These are phyloP conservation scores for Cinara cedri DNA, from an alignment of 2,888 invertebrate genomes.

Conservation along the genomic window DNA sequence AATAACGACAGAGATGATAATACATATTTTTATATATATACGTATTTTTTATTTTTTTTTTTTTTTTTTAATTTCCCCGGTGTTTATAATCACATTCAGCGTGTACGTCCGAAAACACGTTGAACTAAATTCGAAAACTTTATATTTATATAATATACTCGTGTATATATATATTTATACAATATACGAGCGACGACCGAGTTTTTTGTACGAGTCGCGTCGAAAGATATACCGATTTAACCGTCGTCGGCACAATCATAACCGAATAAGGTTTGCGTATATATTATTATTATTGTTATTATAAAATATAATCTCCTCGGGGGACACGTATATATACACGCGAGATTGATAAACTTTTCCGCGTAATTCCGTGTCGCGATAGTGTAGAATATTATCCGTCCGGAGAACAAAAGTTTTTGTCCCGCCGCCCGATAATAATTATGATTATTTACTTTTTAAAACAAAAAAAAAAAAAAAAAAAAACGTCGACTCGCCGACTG, in stretches of 20 bases:
- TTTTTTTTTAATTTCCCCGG: no score
- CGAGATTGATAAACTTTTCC: slow-evolving; percentile 39
- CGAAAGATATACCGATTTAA: background rate
- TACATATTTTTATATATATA: no score
- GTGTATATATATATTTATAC: no score
- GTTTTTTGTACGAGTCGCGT: background rate
- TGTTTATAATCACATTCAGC: no score
- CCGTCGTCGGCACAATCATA: slow-evolving; percentile 6
- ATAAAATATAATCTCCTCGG: slow-evolving; percentile 13
- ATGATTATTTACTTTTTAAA: slow-evolving; percentile 15
- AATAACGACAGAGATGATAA: no score
- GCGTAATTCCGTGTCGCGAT: slow-evolving; percentile 14
- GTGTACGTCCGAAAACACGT: no score
- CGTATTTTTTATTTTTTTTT: no score
- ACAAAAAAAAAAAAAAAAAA: background rate
- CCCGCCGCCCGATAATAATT: background rate
- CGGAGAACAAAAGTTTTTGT: slow-evolving; percentile 9
- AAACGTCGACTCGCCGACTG: background rate
- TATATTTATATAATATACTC: no score
- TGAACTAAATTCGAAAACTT: no score
- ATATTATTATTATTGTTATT: background rate
- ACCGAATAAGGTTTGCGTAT: slow-evolving; percentile 31
- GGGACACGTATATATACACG: no score
- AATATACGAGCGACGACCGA: background rate
- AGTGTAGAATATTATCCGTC: slow-evolving; percentile 9